phyloP scores from a whole-genome alignment of 2,113 vertebrate species.

The Suricata suricatta region DNA sequence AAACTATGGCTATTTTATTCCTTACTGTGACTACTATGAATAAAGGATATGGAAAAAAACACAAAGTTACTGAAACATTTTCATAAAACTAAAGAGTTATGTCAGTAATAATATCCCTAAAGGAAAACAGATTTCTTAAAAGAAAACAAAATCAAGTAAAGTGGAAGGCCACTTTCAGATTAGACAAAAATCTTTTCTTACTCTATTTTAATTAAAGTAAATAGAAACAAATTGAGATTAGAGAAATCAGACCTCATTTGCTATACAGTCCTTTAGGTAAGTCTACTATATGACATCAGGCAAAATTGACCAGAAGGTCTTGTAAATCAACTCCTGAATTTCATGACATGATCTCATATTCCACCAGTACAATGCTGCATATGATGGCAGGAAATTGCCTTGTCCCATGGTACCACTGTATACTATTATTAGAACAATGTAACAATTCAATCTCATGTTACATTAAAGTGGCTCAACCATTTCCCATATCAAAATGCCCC shows the following conservation, averaged over 20 bases:
- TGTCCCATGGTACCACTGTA: not conserved
- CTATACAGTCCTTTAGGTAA: not conserved
- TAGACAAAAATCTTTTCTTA: conserved; percentile 23
- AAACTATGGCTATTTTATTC: conserved; percentile 17
- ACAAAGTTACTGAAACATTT: conserved; percentile 55
- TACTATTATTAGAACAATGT: not conserved
- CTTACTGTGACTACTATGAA: not conserved
- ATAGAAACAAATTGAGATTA: conserved; percentile 37
- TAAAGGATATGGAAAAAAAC: conserved; percentile 11
- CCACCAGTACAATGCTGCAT: not conserved
- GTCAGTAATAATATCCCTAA: conserved; percentile 58
- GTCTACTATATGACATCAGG: not conserved
- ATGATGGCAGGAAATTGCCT: conserved; percentile 10
- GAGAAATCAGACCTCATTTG: not conserved
- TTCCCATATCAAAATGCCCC: conserved; percentile 39
- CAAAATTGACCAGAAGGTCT: not conserved
- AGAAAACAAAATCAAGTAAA: conserved; percentile 54
- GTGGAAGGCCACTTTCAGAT: not conserved
- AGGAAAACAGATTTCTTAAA: conserved; percentile 64
- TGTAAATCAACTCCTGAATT: conserved; percentile 41
- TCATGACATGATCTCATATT: not conserved
- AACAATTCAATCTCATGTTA: not conserved
- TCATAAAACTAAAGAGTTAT: conserved; percentile 41
- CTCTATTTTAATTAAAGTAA: conserved; percentile 45
- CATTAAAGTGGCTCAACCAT: not conserved